Evolutionary conservation across 2,797 vertebrate species (phyloP).

Genomic region (Hyperoplus immaculatus): DNA sequence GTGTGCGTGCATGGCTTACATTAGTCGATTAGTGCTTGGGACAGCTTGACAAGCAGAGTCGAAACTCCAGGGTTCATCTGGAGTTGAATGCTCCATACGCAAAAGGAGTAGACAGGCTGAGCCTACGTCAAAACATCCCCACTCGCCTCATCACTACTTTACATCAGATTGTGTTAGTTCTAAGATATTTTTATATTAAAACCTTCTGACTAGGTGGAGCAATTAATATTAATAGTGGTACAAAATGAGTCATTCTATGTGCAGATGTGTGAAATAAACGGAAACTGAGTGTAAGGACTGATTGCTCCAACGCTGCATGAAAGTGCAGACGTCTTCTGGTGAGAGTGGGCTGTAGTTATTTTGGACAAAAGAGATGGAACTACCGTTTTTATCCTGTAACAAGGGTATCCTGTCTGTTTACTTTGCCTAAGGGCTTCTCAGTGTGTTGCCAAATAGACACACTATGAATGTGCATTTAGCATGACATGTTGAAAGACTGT

Average conservation of each 20-base stretch:
- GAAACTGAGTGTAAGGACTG: slow-evolving; percentile 43
- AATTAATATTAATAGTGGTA: slow-evolving; percentile 3
- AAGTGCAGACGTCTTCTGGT: slow-evolving; percentile 33
- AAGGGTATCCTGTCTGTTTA: slow-evolving; percentile 50
- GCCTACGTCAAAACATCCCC: slow-evolving; percentile 29
- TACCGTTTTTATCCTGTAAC: slow-evolving; percentile 31
- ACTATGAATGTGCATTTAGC: slow-evolving; percentile 53
- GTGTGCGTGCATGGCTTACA: background rate
- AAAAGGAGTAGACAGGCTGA: slow-evolving; percentile 20
- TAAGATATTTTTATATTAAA: background rate
- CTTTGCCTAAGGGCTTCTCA: slow-evolving; percentile 46
- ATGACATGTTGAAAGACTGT: slow-evolving; percentile 46
- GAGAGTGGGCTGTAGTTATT: slow-evolving; percentile 23
- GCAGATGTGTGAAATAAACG: slow-evolving; percentile 26
- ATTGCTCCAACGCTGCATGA: slow-evolving; percentile 24
- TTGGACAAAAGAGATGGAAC: slow-evolving; percentile 1
- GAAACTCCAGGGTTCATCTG: slow-evolving; percentile 35
- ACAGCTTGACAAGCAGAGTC: slow-evolving; percentile 30
- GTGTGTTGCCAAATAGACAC: slow-evolving; percentile 26
- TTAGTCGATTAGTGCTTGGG: slow-evolving; percentile 20
- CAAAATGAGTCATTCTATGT: slow-evolving; percentile 1
- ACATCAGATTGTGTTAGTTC: slow-evolving; percentile 24
- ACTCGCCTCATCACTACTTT: slow-evolving; percentile 15
- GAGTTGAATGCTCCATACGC: slow-evolving; percentile 31
- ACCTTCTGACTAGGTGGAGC: background rate